Percentiles rank a stretch among this genome's conserved stretches.
These are phyloP conservation scores for Linepithema humile DNA, from an alignment of 1,140 invertebrate genomes.

Conservation along the genomic window DNA sequence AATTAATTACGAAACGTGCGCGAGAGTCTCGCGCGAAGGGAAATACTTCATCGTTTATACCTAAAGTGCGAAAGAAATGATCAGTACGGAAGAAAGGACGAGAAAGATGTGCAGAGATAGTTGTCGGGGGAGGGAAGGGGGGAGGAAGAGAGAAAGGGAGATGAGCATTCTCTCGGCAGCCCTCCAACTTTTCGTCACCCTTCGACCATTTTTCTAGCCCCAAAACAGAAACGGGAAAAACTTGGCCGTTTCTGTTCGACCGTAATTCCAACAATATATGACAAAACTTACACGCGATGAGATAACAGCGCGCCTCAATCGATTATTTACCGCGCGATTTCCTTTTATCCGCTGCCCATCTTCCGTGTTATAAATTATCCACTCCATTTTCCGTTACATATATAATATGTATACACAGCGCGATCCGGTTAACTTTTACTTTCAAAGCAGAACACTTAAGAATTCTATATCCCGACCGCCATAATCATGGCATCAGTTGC, in stretches of 20 bases:
- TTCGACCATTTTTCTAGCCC: conserved; percentile 40
- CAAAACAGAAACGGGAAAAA: conserved; percentile 35
- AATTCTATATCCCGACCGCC: too few species aligned
- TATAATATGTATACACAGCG: neutral
- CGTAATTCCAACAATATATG: conserved; percentile 32
- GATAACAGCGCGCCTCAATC: neutral
- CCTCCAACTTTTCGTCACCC: conserved; percentile 42
- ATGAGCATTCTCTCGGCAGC: conserved; percentile 24
- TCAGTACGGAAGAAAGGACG: neutral
- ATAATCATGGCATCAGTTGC: too few species aligned
- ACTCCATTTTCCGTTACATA: neutral
- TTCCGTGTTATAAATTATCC: conserved; percentile 16
- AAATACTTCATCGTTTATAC: too few species aligned
- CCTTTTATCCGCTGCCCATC: neutral
- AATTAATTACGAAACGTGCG: conserved; percentile 17
- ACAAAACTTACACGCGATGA: neutral
- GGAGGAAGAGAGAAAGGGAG: neutral
- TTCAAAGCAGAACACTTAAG: too few species aligned
- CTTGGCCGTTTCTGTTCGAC: neutral
- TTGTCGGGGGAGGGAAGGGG: neutral
- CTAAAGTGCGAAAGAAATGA: too few species aligned
- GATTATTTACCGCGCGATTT: conserved; percentile 20
- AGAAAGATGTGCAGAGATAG: conserved; percentile 15
- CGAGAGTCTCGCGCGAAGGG: neutral
- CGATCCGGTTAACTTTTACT: neutral